Base-by-base conservation (phyloP, 2,797 vertebrate species). In the Pyrrhura leucotis region DNA sequence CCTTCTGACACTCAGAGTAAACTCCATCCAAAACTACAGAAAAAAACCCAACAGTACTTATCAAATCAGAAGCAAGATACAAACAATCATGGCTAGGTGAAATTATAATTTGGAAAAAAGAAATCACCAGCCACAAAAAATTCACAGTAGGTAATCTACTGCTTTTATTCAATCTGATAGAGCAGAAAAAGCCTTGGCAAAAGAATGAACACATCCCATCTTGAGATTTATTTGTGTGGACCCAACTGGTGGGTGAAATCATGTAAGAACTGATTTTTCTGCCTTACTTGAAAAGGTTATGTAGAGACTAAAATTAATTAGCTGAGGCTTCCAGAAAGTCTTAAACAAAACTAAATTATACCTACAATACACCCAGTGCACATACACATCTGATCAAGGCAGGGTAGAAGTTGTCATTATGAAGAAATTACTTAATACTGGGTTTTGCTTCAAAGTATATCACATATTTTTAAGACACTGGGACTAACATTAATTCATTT, bases 401-500 rank as follows among this genome's bases (percentile, higher is more conserved):
- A 10, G n/a, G 39, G 31, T 35, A 77, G 80, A 77, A 90, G 37
- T n/a, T 80, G 29, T 28, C 81, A 13, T 12, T 59, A 61, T 12
- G 6, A 12, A 56, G 37, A 67, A 90, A 79, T 50, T 47, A 66
- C 44, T n/a, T 88, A 73, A 75, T 51, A 58, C 14, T 82, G 63
- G 20, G 18, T 39, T 48, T 17, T 0, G 21, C 12, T 66, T 69
- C 40, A 56, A 91, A 45, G 11, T 25, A 35, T 45, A 83, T 88
- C 33, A 91, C 78, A 73, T 91, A 85, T 93, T 95, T 96, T 95
- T 69, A 97, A 94, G 87, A 95, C 42, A 68, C 17, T 87, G 15
- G 80, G 68, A 95, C 86, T 95, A 92, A 93, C 81, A 96, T 96
- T 94, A 97, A 95, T 96, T 97, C 81, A 95, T 97, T 97, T 97